phyloP scores from a whole-genome alignment of 2,113 vertebrate species.

The Mungos mungo region DNA sequence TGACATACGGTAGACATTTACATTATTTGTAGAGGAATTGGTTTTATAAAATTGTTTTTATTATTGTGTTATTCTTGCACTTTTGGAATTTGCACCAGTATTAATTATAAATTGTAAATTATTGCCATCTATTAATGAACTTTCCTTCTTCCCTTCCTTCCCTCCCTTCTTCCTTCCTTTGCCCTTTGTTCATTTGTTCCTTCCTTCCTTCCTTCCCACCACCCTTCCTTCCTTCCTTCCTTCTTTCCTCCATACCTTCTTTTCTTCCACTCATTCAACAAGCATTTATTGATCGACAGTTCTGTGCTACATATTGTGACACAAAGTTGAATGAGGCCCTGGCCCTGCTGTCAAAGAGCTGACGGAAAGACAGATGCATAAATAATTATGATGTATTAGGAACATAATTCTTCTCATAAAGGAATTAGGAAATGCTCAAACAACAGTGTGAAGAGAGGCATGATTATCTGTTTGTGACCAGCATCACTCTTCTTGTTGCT shows the following conservation, averaged over 20 bases:
- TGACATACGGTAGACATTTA: background rate
- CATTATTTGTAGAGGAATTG: background rate
- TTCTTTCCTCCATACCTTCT: background rate
- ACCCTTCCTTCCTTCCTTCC: background rate
- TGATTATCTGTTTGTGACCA: background rate
- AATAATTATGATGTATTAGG: background rate
- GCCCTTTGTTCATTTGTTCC: too few relatives aligned
- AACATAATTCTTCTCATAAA: background rate
- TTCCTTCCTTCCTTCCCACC: background rate
- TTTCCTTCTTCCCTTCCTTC: background rate
- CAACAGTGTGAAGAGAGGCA: background rate
- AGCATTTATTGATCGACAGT: background rate
- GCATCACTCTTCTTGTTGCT: background rate
- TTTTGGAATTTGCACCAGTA: background rate
- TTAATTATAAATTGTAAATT: background rate
- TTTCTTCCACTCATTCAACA: background rate
- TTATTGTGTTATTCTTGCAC: background rate
- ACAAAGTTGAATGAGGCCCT: background rate
- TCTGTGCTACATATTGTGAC: background rate
- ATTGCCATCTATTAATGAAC: background rate
- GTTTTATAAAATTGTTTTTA: background rate
- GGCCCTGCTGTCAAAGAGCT: background rate
- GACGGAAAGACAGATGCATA: background rate
- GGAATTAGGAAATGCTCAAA: background rate
- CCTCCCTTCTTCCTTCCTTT: background rate